These are phyloP conservation scores for Montifringilla adamsi DNA, from an alignment of 2,113 vertebrate genomes.

Conservation along the genomic window DNA sequence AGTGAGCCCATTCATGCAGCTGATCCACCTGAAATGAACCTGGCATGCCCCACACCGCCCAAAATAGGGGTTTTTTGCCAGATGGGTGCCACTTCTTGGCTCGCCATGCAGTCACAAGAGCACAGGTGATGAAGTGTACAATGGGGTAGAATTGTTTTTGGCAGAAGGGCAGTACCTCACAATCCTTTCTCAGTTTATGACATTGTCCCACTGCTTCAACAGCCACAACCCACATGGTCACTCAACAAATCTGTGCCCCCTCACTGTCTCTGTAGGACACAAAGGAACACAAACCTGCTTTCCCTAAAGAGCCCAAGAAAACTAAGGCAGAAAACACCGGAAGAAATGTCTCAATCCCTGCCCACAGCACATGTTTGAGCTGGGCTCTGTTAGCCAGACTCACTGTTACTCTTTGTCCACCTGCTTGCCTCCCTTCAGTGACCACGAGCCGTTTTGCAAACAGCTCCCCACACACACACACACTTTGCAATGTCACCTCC, in stretches of 20 bases:
- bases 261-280: not conserved
- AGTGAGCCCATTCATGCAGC: rapidly evolving
- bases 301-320: not conserved
- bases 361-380: not conserved
- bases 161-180: not conserved
- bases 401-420: not conserved
- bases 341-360: not conserved
- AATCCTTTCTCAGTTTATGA: not conserved
- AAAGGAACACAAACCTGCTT: not conserved
- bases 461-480: not conserved
- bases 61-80: not conserved
- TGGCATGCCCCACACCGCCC: rapidly evolving
- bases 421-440: not conserved
- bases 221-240: rapidly evolving
- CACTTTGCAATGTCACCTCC: not conserved
- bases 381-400: not conserved
- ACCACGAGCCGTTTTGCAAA: rapidly evolving
- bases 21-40: not conserved
- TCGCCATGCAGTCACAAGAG: not conserved
- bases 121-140: not conserved
- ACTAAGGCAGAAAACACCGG: not conserved
- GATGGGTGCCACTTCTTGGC: not conserved
- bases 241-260: not conserved
- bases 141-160: not conserved
- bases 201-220: not conserved